Evolutionary conservation across 2,888 invertebrate species (phyloP).

Genomic region (Nowickia ferox): DNA sequence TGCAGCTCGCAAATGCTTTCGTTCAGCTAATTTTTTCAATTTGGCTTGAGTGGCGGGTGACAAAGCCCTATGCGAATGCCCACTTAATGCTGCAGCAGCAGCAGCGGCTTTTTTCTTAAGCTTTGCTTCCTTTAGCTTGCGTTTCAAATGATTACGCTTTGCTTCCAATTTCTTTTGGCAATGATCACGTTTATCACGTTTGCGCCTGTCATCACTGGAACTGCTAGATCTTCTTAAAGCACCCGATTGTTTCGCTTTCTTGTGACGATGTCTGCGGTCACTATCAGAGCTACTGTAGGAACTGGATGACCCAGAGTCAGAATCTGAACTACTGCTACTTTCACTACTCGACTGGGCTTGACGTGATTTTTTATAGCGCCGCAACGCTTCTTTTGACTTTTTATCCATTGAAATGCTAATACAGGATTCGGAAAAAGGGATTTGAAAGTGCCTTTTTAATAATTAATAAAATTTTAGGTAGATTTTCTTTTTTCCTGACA

Average conservation of each 20-base stretch:
- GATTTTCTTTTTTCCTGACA: conserved; percentile 7
- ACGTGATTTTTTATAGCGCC: conserved; percentile 81
- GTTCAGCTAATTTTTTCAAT: conserved; percentile 80
- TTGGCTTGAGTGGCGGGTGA: conserved; percentile 81
- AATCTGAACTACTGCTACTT: conserved; percentile 79
- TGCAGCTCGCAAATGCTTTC: conserved; percentile 79
- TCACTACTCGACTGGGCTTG: conserved; percentile 81
- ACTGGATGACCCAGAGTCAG: conserved; percentile 80
- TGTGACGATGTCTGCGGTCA: conserved; percentile 82
- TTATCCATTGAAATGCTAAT: conserved; percentile 78
- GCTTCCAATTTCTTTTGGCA: conserved; percentile 82
- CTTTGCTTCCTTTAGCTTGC: conserved; percentile 82
- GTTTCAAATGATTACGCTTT: conserved; percentile 81
- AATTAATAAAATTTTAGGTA: neutral
- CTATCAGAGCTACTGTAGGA: conserved; percentile 81
- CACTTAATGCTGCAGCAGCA: conserved; percentile 77
- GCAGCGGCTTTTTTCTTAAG: conserved; percentile 79
- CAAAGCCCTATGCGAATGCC: conserved; percentile 78
- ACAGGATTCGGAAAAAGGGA: neutral
- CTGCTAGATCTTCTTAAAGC: conserved; percentile 84
- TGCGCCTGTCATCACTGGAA: conserved; percentile 84
- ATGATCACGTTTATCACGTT: conserved; percentile 81
- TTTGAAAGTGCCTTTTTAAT: neutral
- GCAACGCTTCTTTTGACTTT: conserved; percentile 81
- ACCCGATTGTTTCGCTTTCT: conserved; percentile 83